Evolutionary conservation across 2,888 invertebrate genomes (phyloP).

Genomic region (Catocala nupta): DNA sequence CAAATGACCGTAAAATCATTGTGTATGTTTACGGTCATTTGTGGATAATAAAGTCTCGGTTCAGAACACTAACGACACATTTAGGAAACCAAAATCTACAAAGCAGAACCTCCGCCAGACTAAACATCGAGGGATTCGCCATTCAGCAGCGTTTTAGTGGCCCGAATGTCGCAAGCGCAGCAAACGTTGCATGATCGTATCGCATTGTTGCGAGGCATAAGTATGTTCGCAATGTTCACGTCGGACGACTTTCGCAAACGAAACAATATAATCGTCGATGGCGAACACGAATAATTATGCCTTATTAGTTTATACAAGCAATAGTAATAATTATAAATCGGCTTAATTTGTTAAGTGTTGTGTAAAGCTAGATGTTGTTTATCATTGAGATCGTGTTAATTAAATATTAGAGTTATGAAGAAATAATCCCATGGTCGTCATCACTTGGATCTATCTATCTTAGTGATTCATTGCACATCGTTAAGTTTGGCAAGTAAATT

Average conservation of each 20-base stretch:
- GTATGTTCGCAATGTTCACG: constrained; percentile 41
- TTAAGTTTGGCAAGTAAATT: not conserved
- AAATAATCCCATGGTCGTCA: constrained; percentile 2
- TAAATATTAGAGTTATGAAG: constrained; percentile 3
- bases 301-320: constrained; percentile 19
- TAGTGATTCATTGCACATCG: constrained; percentile 12
- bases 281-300: constrained; percentile 22
- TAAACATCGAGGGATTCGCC: too few relatives aligned
- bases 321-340: not conserved
- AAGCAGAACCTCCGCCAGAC: too few relatives aligned
- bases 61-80: not conserved
- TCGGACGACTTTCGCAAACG: constrained; percentile 63
- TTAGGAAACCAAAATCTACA: not conserved
- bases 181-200: constrained; percentile 57
- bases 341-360: not conserved
- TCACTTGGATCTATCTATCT: not conserved
- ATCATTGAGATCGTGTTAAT: constrained; percentile 1
- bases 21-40: too few relatives aligned
- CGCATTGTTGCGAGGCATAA: constrained; percentile 53
- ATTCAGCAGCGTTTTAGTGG: constrained; percentile 52
- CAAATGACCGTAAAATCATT: too few relatives aligned
- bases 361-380: not conserved
- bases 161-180: constrained; percentile 46
- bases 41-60: too few relatives aligned
- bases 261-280: constrained; percentile 44